Evolutionary conservation across 2,888 invertebrate species (phyloP).

Genomic region (Eurois occulta): DNA sequence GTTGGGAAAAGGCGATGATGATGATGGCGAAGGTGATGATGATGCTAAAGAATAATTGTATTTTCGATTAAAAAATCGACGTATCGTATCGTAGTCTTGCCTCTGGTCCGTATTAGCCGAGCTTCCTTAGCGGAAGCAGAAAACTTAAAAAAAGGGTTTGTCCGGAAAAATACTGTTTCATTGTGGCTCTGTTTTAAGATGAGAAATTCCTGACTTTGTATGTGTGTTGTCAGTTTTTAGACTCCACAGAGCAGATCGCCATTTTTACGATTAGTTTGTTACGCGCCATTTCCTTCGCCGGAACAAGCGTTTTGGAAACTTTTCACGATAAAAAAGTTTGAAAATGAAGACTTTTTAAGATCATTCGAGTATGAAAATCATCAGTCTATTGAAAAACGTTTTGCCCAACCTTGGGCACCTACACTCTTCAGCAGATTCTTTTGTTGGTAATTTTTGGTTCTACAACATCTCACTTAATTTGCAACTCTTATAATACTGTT

Average conservation of each 20-base stretch:
- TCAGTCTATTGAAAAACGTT: not conserved
- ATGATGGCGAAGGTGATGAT: no score
- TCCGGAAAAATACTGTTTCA: not conserved
- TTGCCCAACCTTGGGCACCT: conserved; percentile 12
- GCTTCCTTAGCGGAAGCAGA: not conserved
- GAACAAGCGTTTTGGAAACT: not conserved
- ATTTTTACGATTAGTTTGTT: not conserved
- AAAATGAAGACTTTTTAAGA: not conserved
- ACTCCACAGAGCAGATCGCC: not conserved
- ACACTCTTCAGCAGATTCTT: conserved; percentile 1
- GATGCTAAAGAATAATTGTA: no score
- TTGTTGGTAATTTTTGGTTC: conserved; percentile 7
- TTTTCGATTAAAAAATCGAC: no score
- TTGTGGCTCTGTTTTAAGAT: not conserved
- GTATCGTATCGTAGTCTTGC: no score
- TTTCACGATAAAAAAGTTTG: not conserved
- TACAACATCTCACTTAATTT: conserved; percentile 13
- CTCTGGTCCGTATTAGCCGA: no score
- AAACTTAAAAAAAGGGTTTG: not conserved
- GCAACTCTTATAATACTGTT: conserved; percentile 23
- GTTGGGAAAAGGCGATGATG: no score
- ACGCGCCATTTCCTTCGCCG: not conserved
- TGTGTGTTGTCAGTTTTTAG: not conserved
- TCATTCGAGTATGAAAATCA: not conserved
- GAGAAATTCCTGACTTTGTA: not conserved